Evolutionary conservation across 2,113 vertebrate species (phyloP).

Genomic region (Lophochroa leadbeateri): DNA sequence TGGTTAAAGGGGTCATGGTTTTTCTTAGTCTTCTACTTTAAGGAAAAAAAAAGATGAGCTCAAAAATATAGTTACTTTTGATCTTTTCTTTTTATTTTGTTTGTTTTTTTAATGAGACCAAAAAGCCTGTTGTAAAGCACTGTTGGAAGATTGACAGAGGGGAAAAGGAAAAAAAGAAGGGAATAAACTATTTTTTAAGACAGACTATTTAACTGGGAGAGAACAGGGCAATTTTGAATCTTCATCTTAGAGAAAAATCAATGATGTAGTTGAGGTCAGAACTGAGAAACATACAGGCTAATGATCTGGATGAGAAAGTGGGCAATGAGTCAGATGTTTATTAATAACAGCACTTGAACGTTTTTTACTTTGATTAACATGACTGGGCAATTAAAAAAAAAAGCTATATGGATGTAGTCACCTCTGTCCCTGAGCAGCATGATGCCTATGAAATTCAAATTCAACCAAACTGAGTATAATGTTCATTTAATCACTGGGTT

Average conservation of each 20-base stretch:
- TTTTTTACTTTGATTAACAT: slow-evolving; percentile 19
- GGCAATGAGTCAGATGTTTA: neutral
- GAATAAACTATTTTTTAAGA: neutral
- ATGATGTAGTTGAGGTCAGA: neutral
- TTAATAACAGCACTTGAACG: neutral
- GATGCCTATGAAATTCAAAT: neutral
- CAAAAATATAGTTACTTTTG: neutral
- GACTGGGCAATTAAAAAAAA: neutral
- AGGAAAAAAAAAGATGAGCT: neutral
- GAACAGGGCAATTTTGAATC: neutral
- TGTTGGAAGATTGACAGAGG: neutral
- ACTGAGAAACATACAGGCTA: neutral
- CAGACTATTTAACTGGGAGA: neutral
- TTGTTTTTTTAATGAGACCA: neutral
- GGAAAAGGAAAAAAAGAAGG: neutral
- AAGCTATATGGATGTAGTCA: neutral
- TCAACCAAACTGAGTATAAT: neutral
- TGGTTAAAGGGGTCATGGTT: neutral
- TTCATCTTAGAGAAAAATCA: neutral
- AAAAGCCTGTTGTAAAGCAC: neutral
- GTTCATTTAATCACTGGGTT: neutral
- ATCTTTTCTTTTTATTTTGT: neutral
- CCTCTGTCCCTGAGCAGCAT: neutral
- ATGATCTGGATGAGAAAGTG: slow-evolving; percentile 2
- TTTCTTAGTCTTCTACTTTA: neutral